Evolutionary conservation across 2,888 invertebrate species (phyloP), one percentile per base, ranked within the genome.

Genomic region (Gymnoscelis rufifasciata): DNA sequence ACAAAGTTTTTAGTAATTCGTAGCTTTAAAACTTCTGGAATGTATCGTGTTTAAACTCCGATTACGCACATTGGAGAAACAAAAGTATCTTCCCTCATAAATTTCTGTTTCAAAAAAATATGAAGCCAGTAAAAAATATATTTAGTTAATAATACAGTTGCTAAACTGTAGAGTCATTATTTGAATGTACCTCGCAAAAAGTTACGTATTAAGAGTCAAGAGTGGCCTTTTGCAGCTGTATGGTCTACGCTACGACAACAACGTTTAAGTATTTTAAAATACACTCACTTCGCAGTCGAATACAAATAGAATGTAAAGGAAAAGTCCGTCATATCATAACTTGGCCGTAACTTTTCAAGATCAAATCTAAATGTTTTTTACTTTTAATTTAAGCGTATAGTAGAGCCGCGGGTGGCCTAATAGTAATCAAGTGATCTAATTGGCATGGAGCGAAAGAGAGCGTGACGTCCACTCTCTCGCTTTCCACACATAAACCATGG

Each of bases 381-480:
- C 15, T 35, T 35, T 19, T 19, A 19, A 19, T 19, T 2, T 10
- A 33, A 33, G 31, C 19, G 35, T 10, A 19, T 11, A 10, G 35
- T 11, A 23, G 19, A 11, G 35, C 35, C 10, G 38, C 42, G 30
- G 42, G 50, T 35, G 35, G 45, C 14, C 36, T 74, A 74, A 73
- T 73, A 68, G 59, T 69, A 74, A 74, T 69, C 59, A 62, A 63
- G 61, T 54, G 59, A 51, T 55, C 61, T 77, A 78, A 78, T 78
- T 78, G 68, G 59, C 58, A 54, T 49, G 49, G 57, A 24, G 51
- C 33, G 42, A 76, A 79, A 57, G 74, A 78, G 78, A 78, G 72
- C 81, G 77, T 78, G 71, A 77, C 41, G 47, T 40, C 45, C 47
- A 57, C 71, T 73, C 70, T 70, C 71, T 74, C 68, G 62, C 74